Evolutionary conservation across 1,140 invertebrate species (phyloP), one percentile per base, ranked within the genome.

Genomic region (Rhyzopertha dominica): DNA sequence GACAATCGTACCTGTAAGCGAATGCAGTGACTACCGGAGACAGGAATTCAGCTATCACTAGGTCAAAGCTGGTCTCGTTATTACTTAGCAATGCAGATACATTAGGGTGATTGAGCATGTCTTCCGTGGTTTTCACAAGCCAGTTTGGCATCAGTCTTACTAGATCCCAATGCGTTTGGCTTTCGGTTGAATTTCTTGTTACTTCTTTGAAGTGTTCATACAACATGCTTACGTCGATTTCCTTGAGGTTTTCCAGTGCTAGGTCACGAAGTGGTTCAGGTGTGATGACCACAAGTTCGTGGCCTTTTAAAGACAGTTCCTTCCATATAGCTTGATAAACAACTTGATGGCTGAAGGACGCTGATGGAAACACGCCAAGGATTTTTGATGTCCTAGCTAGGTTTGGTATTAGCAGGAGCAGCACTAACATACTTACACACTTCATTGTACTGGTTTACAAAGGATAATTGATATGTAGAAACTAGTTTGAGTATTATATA

Each of bases 301-400:
- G 32, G 3, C 32, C 32, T 35, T 19, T 35, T 35, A 35, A 35
- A 4, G 32, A 35, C 4, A 35, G 32, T 16, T 35, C 13, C 20
- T 35, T 35, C 32, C 13, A 17, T 16, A 35, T 4, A n/a, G 4
- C 7, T n/a, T 16, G 13, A 35, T n/a, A 19, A 5, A 35, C 18
- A 4, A 16, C 3, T 35, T 35, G 32, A 19, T 35, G 32, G 20
- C 32, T 35, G n/a, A 17, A 35, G 9, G 32, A 16, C 4, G 32
- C 16, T 9, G 58, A 58, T 2, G 73, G 59, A 38, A 72, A 58
- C 0, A 74, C 49, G 1, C 62, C 68, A n/a, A 80, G 52, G 31
- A 80, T 78, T 39, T 51, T 63, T 36, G 63, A n/a, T n/a, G n/a
- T n/a, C n/a, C n/a, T n/a, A n/a, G n/a, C n/a, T n/a, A n/a, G n/a